These are phyloP conservation scores for Rafetus swinhoei DNA, from an alignment of 2,113 vertebrate species.

Conservation along the genomic window DNA sequence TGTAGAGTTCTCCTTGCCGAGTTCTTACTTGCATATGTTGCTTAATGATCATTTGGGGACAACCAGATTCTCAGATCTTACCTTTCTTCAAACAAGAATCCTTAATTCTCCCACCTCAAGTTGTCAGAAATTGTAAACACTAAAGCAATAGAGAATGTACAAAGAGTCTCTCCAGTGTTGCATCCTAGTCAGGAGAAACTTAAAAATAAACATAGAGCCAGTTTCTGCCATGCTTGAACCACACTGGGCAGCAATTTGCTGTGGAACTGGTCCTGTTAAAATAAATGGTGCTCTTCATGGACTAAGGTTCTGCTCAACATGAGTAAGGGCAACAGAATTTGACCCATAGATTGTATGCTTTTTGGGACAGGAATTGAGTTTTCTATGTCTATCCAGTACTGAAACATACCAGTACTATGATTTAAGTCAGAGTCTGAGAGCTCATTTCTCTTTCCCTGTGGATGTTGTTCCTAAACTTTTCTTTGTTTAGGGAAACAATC, in stretches of 20 bases:
- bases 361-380: background rate
- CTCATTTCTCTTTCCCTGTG: background rate
- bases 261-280: background rate
- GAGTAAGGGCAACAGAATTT: background rate
- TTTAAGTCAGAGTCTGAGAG: background rate
- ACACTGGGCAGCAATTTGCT: background rate
- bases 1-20: background rate
- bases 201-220: no score
- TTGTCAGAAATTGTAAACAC: background rate
- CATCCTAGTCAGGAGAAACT: background rate
- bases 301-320: fast-evolving
- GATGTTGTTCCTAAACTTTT: background rate
- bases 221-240: background rate
- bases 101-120: background rate
- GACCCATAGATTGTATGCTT: background rate
- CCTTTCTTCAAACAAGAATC: background rate
- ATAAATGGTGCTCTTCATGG: background rate
- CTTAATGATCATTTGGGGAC: background rate
- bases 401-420: background rate
- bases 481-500: background rate
- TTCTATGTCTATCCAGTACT: background rate
- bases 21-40: background rate
- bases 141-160: background rate
- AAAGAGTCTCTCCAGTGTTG: background rate
- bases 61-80: background rate